Evolutionary conservation across 2,113 vertebrate species (phyloP).

Genomic region (Phyllostomus discolor): DNA sequence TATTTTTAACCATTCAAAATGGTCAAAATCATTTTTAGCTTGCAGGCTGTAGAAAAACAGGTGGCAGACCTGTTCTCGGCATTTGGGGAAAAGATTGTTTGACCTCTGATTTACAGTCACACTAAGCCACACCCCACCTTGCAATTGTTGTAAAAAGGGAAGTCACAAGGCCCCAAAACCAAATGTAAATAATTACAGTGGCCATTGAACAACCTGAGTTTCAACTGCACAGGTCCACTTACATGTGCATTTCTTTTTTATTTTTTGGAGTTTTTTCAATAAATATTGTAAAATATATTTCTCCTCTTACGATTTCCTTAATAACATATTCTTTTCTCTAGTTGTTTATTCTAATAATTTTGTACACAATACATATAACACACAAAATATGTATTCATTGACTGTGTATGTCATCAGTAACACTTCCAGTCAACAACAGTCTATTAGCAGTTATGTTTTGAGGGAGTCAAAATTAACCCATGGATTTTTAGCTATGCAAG

Average conservation of each 20-base stretch:
- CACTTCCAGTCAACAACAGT: neutral
- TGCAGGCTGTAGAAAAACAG: neutral
- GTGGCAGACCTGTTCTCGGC: neutral
- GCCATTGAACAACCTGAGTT: neutral
- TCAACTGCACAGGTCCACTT: neutral
- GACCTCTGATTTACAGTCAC: neutral
- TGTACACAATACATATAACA: neutral
- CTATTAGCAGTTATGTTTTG: neutral
- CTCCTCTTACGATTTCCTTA: neutral
- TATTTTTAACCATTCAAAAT: neutral
- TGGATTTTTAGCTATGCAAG: neutral
- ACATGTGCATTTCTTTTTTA: neutral
- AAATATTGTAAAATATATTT: neutral
- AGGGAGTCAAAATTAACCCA: neutral
- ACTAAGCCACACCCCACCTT: neutral
- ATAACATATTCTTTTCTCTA: neutral
- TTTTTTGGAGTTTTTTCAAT: neutral
- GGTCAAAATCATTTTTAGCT: neutral
- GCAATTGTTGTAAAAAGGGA: neutral
- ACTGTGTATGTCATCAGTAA: no score
- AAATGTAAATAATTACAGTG: neutral
- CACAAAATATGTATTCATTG: no score
- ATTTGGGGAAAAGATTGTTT: neutral
- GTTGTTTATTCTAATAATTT: neutral
- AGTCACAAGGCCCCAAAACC: neutral